Percentiles rank a stretch among this genome's conserved stretches.
These are phyloP conservation scores for Microplitis deprimator DNA, from an alignment of 2,888 invertebrate genomes.

Conservation along the genomic window DNA sequence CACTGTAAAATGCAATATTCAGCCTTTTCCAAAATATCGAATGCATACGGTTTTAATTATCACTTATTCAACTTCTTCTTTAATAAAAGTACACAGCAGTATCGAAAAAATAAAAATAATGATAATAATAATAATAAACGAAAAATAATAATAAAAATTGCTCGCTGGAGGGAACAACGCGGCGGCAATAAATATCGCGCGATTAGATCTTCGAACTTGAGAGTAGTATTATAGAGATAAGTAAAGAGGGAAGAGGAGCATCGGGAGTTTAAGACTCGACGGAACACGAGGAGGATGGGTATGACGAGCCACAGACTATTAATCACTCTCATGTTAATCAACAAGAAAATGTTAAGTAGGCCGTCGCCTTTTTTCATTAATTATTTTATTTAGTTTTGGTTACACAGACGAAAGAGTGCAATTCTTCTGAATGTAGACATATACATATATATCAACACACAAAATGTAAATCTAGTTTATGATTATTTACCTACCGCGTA, in stretches of 20 bases:
- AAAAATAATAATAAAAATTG: slow-evolving; percentile 51
- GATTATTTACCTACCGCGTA: neutral
- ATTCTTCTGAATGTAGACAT: no score
- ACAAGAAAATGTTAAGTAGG: slow-evolving; percentile 67
- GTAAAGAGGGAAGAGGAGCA: slow-evolving; percentile 33
- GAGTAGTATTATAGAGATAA: slow-evolving; percentile 29
- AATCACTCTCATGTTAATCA: slow-evolving; percentile 68
- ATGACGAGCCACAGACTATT: slow-evolving; percentile 54
- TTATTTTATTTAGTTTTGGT: no score
- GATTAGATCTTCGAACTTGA: slow-evolving; percentile 63
- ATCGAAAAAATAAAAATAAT: no score
- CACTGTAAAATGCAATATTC: no score
- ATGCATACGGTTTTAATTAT: no score
- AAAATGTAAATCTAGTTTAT: slow-evolving; percentile 4
- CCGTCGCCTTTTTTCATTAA: slow-evolving; percentile 46
- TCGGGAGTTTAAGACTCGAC: slow-evolving; percentile 54
- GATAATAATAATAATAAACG: no score
- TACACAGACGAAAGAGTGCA: slow-evolving; percentile 46
- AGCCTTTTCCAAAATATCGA: no score
- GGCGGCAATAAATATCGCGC: slow-evolving; percentile 67
- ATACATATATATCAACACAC: no score
- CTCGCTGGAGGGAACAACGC: slow-evolving; percentile 55
- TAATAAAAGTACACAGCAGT: no score
- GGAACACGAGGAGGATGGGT: neutral
- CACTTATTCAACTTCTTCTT: no score